Percentiles rank a stretch among this genome's conserved stretches.
These are phyloP conservation scores for Sminthurinus aureus DNA, from an alignment of 2,888 invertebrate species.

Conservation along the genomic window DNA sequence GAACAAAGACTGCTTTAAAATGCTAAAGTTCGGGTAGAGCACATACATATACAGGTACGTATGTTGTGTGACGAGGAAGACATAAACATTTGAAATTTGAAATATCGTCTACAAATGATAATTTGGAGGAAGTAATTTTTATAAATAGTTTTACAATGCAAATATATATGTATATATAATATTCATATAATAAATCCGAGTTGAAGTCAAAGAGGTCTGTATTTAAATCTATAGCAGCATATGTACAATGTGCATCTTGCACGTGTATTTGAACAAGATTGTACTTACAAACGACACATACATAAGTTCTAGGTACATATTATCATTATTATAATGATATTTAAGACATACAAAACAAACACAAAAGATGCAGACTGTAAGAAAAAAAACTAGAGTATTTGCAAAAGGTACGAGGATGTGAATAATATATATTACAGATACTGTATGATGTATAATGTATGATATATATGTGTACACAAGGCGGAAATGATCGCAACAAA, in stretches of 20 bases:
- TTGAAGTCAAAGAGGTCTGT: neutral
- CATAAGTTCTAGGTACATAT: neutral
- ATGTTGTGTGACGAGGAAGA: constrained; percentile 15
- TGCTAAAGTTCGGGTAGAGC: too few relatives aligned
- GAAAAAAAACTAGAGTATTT: too few relatives aligned
- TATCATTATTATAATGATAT: neutral
- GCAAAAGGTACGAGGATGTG: too few relatives aligned
- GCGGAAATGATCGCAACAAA: too few relatives aligned
- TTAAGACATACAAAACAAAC: neutral
- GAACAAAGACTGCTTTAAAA: neutral
- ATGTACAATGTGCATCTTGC: neutral
- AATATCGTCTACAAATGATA: constrained; percentile 28
- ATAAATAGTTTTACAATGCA: constrained; percentile 13
- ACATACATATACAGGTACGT: too few relatives aligned
- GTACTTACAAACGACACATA: neutral
- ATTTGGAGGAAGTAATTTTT: constrained; percentile 31
- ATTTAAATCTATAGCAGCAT: neutral
- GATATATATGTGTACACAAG: too few relatives aligned
- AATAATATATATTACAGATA: too few relatives aligned
- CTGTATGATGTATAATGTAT: too few relatives aligned
- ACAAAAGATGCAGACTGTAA: too few relatives aligned
- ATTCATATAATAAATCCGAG: neutral
- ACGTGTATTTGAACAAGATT: neutral
- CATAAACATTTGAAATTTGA: constrained; percentile 31
- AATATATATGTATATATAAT: neutral